Percentiles rank a stretch among this genome's conserved stretches.
Conservation (phyloP, 2,797 vertebrate species). For the Girardinus metallicus region DNA sequence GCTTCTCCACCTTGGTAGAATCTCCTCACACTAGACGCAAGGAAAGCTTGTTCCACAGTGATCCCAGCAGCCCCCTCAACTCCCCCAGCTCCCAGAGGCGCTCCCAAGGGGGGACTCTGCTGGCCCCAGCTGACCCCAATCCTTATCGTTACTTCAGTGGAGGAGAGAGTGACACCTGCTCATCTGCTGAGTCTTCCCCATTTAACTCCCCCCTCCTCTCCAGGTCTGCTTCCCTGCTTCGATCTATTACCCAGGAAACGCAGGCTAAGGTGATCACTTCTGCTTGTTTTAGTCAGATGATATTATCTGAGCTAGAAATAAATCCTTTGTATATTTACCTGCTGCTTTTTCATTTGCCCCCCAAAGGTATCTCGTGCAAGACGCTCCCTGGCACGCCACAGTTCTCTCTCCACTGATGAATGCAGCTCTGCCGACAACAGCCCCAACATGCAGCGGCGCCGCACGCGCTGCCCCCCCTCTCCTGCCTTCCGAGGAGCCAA, state of each 20-base stretch:
- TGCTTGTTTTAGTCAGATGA: not conserved
- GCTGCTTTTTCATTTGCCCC: slow-evolving; percentile 6
- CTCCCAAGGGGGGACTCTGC: slow-evolving; percentile 77
- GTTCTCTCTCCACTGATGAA: slow-evolving; percentile 93
- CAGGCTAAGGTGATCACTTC: slow-evolving; percentile 86
- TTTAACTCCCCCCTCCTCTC: slow-evolving; percentile 94
- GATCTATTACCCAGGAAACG: slow-evolving; percentile 92
- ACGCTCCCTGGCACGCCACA: slow-evolving; percentile 90
- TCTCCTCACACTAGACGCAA: slow-evolving; percentile 95
- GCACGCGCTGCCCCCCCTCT: slow-evolving; percentile 79
- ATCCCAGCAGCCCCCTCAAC: slow-evolving; percentile 89
- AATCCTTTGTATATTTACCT: slow-evolving; percentile 18
- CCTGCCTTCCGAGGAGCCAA: slow-evolving; percentile 65
- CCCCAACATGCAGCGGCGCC: slow-evolving; percentile 87
- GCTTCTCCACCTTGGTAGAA: slow-evolving; percentile 92
- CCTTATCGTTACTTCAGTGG: slow-evolving; percentile 93
- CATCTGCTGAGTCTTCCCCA: slow-evolving; percentile 94
- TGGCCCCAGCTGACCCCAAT: slow-evolving; percentile 86
- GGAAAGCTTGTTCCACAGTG: slow-evolving; percentile 95
- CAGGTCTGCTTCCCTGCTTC: slow-evolving; percentile 92
- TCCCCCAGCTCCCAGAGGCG: slow-evolving; percentile 87
- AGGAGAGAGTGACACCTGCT: slow-evolving; percentile 95
- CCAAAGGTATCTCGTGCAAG: slow-evolving; percentile 87
- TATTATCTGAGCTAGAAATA: not conserved
- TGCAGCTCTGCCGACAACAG: slow-evolving; percentile 94